A percentile compares a stretch with the other conserved stretches of the same genome.
phyloP scores from a whole-genome alignment of 1,140 invertebrate genomes.

The Macrobrachium nipponense region DNA sequence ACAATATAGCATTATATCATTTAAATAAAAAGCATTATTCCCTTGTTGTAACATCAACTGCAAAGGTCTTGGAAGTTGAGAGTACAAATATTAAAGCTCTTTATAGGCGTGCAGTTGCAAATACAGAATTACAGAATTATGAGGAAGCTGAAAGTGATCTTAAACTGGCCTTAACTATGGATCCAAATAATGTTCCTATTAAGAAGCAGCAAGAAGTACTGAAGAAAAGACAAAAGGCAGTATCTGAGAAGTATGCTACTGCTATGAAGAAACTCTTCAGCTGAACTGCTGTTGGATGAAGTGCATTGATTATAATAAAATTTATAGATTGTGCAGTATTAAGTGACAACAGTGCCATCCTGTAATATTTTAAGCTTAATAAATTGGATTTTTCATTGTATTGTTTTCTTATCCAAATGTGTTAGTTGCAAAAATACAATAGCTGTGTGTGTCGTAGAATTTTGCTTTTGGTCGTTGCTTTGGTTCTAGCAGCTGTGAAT shows the following conservation, averaged over 20 bases:
- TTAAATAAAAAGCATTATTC: slow-evolving; percentile 14
- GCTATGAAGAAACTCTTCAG: slow-evolving; percentile 43
- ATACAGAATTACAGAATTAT: slow-evolving; percentile 47
- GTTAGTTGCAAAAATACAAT: too few species aligned
- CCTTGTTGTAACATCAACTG: slow-evolving; percentile 17
- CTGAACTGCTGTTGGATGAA: background rate
- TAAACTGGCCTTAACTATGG: slow-evolving; percentile 21
- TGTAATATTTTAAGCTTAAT: too few species aligned
- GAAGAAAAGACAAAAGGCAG: slow-evolving; percentile 18
- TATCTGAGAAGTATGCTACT: slow-evolving; percentile 33
- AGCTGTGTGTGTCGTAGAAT: too few species aligned
- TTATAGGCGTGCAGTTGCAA: slow-evolving; percentile 36
- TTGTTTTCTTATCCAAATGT: too few species aligned
- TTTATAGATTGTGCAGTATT: too few species aligned
- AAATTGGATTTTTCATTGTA: too few species aligned
- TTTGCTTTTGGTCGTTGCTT: too few species aligned
- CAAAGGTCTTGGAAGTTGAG: slow-evolving; percentile 9
- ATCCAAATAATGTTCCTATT: slow-evolving; percentile 20
- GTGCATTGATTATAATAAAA: background rate
- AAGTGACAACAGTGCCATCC: background rate
- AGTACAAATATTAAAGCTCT: slow-evolving; percentile 31
- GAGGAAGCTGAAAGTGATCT: slow-evolving; percentile 28
- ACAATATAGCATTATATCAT: slow-evolving; percentile 38
- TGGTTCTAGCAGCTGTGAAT: too few species aligned
- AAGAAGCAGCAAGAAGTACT: slow-evolving; percentile 34